Base-by-base conservation (phyloP, 1,140 invertebrate species). In the Formica selysi region DNA sequence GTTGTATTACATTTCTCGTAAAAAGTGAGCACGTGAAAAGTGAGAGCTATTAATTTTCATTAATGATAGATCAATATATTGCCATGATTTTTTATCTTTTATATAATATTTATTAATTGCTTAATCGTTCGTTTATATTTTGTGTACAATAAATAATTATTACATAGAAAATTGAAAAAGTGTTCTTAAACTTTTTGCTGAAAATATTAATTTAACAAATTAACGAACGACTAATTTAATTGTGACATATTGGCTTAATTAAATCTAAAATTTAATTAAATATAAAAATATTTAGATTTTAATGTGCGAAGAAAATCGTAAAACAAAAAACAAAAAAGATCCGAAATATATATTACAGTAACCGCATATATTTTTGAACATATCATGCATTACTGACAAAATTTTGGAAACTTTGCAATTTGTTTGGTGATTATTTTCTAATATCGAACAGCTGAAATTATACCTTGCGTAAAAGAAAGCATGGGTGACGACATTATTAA, bases 41-140 rank as follows among this genome's bases (percentile, higher is more conserved):
- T 57, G 10, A 68, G 19, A 26, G 36, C 48, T 51, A 79, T 44
- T 57, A 80, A 80, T 80, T 38, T 80, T 16, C 10, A 70, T 80
- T 80, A 80, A 70, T 22, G 8, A 38, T 68, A 3, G 7, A 76
- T 29, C 3, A 19, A 13, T 64, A 44, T 11, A 76, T 44, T 41
- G 13, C 32, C 13, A 79, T 6, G 32, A 74, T 38, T 68, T 80
- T 80, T 68, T 54, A 70, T 70, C n/a, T 78, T 32, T 7, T 41
- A 61, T 54, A 13, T 54, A 80, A n/a, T 13, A 29, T 70, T 70
- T 70, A 80, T 80, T 70, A 80, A 80, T 80, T 2, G 16, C 22
- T 54, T 41, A 10, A 7, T 11, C 38, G 19, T 78, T 32, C n/a
- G 32, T 36, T 51, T 19, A 51, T 16, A 0, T 36, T 79, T 68